Percentiles rank a stretch among this genome's conserved stretches.
Evolutionary conservation across 1,140 invertebrate genomes (phyloP).

Genomic region (Sitobion miscanthi): DNA sequence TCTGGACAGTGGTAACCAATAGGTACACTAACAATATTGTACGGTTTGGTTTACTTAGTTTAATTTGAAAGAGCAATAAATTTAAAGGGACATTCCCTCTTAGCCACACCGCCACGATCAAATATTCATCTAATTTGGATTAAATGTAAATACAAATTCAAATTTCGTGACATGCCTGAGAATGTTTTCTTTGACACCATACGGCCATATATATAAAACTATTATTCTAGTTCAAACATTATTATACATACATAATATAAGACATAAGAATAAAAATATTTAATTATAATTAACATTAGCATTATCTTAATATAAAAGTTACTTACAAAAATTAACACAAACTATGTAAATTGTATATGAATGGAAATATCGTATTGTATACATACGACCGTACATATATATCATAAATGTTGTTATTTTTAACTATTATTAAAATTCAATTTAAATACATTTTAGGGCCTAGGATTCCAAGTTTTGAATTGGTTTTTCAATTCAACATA

Average conservation of each 20-base stretch:
- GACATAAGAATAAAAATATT: not conserved
- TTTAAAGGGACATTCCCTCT: not conserved
- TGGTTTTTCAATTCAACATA: not conserved
- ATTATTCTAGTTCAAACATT: not conserved
- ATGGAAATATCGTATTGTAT: not conserved
- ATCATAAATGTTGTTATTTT: not conserved
- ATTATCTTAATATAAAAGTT: not conserved
- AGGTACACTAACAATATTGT: not conserved
- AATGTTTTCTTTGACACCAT: not conserved
- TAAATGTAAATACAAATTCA: not conserved
- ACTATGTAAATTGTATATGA: not conserved
- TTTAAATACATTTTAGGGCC: not conserved
- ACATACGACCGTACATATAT: not conserved
- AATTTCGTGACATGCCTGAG: not conserved
- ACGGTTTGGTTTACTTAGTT: not conserved
- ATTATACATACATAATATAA: not conserved
- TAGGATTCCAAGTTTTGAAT: not conserved
- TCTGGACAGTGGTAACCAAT: not conserved
- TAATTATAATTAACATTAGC: not conserved
- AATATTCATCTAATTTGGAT: not conserved
- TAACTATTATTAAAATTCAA: not conserved
- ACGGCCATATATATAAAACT: not conserved
- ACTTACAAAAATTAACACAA: not conserved
- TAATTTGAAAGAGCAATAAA: slow-evolving; percentile 22
- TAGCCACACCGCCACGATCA: not conserved